These are phyloP conservation scores for Amblyornis subalaris DNA, from an alignment of 2,113 vertebrate species.

Conservation along the genomic window DNA sequence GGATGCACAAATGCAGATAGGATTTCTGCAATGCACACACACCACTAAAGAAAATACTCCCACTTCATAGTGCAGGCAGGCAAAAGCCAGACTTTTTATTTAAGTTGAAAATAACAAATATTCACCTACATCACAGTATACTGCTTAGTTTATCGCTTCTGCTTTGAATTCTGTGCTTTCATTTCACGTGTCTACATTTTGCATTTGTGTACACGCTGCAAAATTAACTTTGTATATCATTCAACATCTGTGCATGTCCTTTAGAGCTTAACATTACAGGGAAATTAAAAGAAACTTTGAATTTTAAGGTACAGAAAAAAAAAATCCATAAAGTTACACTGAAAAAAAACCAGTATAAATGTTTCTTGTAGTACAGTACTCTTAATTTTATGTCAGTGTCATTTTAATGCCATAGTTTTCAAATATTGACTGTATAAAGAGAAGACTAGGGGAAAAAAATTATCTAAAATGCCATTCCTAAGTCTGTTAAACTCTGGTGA, in stretches of 20 bases:
- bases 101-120: constrained; percentile 28
- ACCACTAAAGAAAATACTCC: background rate
- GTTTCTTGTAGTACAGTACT: background rate
- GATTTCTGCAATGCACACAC: background rate
- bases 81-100: constrained; percentile 58
- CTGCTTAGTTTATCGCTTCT: constrained; percentile 18
- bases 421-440: constrained; percentile 59
- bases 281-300: background rate
- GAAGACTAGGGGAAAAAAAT: background rate
- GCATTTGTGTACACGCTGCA: background rate
- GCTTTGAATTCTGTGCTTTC: constrained; percentile 55
- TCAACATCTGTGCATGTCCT: background rate
- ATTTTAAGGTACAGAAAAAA: background rate
- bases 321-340: background rate
- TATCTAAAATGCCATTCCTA: constrained; percentile 45
- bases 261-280: background rate
- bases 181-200: background rate
- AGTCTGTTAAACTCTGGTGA: constrained; percentile 18
- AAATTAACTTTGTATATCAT: background rate
- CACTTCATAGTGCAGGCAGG: constrained; percentile 15
- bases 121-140: constrained; percentile 30
- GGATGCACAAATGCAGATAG: background rate
- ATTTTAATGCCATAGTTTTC: constrained; percentile 23
- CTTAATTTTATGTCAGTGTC: background rate
- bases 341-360: constrained; percentile 21